Evolutionary conservation across 2,797 vertebrate genomes (phyloP).

Genomic region (Pteropus rufus): DNA sequence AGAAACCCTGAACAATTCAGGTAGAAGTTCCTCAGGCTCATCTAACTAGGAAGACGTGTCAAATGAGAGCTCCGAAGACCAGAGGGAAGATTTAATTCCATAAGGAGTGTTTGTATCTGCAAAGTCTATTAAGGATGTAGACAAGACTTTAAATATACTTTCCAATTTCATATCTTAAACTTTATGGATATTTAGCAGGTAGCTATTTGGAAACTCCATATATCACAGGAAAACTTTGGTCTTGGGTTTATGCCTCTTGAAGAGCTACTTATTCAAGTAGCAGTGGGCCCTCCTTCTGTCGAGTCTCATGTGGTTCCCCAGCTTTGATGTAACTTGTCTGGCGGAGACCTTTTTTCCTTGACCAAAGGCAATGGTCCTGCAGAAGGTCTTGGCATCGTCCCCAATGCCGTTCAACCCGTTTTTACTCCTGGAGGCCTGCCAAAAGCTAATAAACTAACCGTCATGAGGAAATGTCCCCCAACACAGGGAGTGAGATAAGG

Average conservation of each 20-base stretch:
- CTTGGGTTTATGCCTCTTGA: neutral
- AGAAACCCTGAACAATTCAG: neutral
- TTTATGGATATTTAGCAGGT: neutral
- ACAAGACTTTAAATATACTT: neutral
- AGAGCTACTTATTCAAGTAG: neutral
- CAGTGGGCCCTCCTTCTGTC: neutral
- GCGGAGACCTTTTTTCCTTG: neutral
- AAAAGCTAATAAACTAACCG: conserved; percentile 37
- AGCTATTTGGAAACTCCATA: neutral
- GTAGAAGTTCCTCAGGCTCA: neutral
- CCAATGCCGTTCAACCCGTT: neutral
- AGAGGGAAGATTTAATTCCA: neutral
- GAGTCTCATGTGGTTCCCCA: neutral
- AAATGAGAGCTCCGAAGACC: neutral
- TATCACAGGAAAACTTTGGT: neutral
- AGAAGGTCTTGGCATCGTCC: neutral
- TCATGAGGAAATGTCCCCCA: neutral
- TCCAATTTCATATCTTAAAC: neutral
- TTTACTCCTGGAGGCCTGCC: neutral
- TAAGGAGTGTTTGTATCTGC: neutral
- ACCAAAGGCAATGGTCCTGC: neutral
- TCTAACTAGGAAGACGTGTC: neutral
- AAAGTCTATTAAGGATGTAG: neutral
- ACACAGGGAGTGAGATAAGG: neutral
- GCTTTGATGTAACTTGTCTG: neutral